phyloP scores from a whole-genome alignment of 2,113 vertebrate species.

The Cephalopterus ornatus region DNA sequence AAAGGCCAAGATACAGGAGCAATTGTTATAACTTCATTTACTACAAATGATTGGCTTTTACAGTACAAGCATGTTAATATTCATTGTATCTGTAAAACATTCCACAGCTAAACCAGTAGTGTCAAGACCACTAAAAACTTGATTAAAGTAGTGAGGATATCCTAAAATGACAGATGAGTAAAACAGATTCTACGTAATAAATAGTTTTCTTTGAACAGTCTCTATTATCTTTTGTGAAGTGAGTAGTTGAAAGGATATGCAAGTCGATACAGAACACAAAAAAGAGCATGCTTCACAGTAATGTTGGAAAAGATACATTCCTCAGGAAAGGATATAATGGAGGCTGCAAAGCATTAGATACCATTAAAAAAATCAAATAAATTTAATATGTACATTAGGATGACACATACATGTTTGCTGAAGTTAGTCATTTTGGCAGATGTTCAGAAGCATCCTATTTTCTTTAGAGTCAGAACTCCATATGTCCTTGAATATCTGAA shows the following conservation, averaged over 20 bases:
- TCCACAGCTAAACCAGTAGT: slow-evolving; percentile 67
- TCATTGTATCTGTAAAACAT: slow-evolving; percentile 72
- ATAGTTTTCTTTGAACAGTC: neutral
- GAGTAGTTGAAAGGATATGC: neutral
- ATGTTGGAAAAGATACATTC: neutral
- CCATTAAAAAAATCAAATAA: neutral
- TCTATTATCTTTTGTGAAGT: neutral
- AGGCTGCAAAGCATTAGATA: neutral
- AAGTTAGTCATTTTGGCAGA: neutral
- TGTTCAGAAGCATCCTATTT: neutral
- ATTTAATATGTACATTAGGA: neutral
- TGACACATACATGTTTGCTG: neutral
- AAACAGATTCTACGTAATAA: neutral
- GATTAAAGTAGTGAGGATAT: slow-evolving; percentile 71
- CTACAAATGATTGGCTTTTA: neutral
- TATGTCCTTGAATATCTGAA: neutral
- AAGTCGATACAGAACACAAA: neutral
- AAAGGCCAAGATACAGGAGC: neutral
- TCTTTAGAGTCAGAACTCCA: neutral
- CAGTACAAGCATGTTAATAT: slow-evolving; percentile 67
- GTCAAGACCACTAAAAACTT: slow-evolving; percentile 74
- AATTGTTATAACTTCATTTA: neutral
- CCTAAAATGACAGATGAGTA: slow-evolving; percentile 21
- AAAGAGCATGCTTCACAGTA: neutral
- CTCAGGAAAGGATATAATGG: neutral